These are phyloP conservation scores for Sarcophilus harrisii DNA, from an alignment of 2,797 vertebrate genomes.

Conservation along the genomic window DNA sequence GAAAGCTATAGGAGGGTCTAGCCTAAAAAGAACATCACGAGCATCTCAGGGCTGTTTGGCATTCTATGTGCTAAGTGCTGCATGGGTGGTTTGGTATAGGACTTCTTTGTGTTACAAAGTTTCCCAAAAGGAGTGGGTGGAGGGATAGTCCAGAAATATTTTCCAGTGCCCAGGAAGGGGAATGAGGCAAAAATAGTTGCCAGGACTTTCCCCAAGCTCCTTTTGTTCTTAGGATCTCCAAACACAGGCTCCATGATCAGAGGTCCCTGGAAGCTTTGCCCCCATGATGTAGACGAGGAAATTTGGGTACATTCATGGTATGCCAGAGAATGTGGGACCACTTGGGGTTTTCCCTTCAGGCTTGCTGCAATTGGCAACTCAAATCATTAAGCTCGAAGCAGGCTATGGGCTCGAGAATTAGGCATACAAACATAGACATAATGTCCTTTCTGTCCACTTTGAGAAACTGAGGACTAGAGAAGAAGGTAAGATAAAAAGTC, in stretches of 20 bases:
- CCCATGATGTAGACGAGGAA: neutral
- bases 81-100: neutral
- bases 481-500: neutral
- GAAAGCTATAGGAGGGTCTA: neutral
- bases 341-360: neutral
- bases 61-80: neutral
- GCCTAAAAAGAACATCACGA: neutral
- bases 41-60: neutral
- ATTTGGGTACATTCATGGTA: neutral
- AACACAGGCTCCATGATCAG: neutral
- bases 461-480: neutral
- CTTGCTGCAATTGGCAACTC: neutral
- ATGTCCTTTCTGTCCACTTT: neutral
- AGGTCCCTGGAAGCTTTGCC: neutral
- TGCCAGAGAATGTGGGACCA: neutral
- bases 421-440: neutral
- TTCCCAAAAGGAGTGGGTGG: neutral
- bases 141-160: neutral
- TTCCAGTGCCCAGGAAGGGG: neutral
- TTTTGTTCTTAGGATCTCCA: neutral
- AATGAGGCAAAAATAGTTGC: neutral
- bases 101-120: neutral
- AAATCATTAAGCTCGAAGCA: neutral
- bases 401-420: neutral
- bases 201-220: constrained; percentile 1